Percentiles rank a stretch among this genome's conserved stretches.
phyloP scores from a whole-genome alignment of 2,113 vertebrate species.

The Regulus satrapa region DNA sequence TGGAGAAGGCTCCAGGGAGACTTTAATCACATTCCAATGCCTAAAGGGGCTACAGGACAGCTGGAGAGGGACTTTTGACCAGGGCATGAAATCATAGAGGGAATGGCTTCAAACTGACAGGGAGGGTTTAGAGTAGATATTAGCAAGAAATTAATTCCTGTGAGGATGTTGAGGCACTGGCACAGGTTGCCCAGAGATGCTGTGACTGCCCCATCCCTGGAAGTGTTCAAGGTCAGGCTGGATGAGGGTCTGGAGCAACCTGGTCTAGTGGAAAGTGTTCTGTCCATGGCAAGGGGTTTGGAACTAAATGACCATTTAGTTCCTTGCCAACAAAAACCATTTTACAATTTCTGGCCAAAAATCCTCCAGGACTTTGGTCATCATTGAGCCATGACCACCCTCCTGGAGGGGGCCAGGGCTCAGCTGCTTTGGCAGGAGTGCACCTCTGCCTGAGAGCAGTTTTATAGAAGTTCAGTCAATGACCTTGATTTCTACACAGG shows the following conservation, averaged over 20 bases:
- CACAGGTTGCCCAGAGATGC: neutral
- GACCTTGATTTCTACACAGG: neutral
- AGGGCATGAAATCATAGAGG: too few species aligned
- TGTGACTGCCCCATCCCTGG: neutral
- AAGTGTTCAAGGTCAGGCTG: neutral
- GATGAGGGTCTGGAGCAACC: neutral
- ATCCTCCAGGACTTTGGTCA: neutral
- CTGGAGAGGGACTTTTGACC: neutral
- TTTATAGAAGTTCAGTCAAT: neutral
- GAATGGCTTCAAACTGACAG: neutral
- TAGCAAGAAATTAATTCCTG: neutral
- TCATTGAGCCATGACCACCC: neutral
- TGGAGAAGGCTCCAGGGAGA: neutral
- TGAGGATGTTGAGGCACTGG: neutral
- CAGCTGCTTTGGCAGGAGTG: neutral
- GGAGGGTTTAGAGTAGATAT: neutral
- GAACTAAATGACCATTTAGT: neutral
- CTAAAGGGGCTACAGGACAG: neutral
- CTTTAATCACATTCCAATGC: neutral
- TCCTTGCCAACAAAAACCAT: neutral
- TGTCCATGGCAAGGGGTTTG: neutral
- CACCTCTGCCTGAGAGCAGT: neutral
- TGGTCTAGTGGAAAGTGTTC: neutral
- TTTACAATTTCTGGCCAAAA: neutral
- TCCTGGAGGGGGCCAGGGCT: neutral